A percentile compares a stretch with the other conserved stretches of the same genome.
phyloP scores from a whole-genome alignment of 2,113 vertebrate genomes.

The Pseudopipra pipra region DNA sequence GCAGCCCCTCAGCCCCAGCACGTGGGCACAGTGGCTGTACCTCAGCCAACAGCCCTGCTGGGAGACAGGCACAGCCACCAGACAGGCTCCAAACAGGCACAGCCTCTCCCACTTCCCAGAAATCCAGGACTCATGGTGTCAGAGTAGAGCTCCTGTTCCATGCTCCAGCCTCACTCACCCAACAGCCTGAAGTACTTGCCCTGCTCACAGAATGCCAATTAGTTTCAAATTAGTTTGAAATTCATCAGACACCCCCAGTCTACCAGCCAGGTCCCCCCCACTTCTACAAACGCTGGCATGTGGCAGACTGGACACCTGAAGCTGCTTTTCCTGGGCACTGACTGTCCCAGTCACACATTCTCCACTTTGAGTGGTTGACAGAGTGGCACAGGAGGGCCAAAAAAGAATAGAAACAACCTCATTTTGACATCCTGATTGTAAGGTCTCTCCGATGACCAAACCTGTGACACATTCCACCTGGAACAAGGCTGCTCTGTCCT shows the following conservation, averaged over 20 bases:
- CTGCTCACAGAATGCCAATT: background rate
- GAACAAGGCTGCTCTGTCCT: background rate
- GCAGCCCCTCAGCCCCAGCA: too few relatives aligned
- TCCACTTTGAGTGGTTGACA: background rate
- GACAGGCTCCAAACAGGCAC: accelerated
- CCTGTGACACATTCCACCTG: too few relatives aligned
- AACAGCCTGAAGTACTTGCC: background rate
- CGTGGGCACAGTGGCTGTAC: too few relatives aligned
- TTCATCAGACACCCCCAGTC: background rate
- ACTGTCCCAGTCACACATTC: background rate
- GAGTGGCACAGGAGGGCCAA: background rate
- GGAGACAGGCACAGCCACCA: too few relatives aligned
- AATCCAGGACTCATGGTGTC: background rate
- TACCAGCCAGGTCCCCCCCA: background rate
- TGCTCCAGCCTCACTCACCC: too few relatives aligned
- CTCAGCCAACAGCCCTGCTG: too few relatives aligned
- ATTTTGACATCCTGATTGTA: background rate
- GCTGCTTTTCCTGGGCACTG: background rate
- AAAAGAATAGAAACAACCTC: background rate
- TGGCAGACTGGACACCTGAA: background rate
- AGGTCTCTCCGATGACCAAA: background rate
- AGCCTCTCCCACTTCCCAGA: background rate
- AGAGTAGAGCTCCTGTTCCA: background rate
- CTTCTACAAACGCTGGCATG: background rate
- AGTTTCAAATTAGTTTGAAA: background rate